Base-by-base conservation (phyloP, 2,113 vertebrate genomes). In the Agapornis roseicollis region DNA sequence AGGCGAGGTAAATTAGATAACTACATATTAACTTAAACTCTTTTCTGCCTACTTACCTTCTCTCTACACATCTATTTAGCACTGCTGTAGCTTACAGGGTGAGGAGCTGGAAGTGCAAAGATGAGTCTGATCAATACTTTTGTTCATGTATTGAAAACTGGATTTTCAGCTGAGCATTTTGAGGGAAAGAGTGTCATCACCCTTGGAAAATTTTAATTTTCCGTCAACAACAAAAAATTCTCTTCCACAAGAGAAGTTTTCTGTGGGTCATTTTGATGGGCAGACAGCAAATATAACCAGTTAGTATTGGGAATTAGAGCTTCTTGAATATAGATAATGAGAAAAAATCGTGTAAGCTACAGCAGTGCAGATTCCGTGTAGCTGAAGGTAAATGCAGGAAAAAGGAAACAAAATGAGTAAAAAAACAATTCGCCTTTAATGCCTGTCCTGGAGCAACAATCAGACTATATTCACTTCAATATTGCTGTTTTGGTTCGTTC, bases 31-130 rank as follows among this genome's bases (percentile, higher is more conserved):
- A 94, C 85, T 91, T 91, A 93, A 93, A 95, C 72, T 88, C 69
- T 88, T 78, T 96, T 97, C 94, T 95, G 92, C 93, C 85, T 88
- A 53, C 65, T 97, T 96, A 94, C 85, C 83, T 86, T 96, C 91
- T 71, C 60, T 22, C 69, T 72, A 86, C 49, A 69, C 16, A 65
- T 41, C 76, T 49, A 94, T 89, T 84, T 81, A 92, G 85, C 61
- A 79, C 14, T 65, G 56, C 77, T 81, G 42, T 10, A 56, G 53
- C 77, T 92, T 84, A 88, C 22, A 53, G 69, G 19, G 22, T 39
- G 85, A 90, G 52, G 12, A 92, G 65, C 17, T 68, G 16, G 31
- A 80, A 93, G 49, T 19, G 29, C 53, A 80, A 74, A 78, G 42
- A 46, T 70, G 55, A 79, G 28, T 63, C 76, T 74, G 29, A 84